Percentiles rank a stretch among this genome's conserved stretches.
phyloP scores from a whole-genome alignment of 2,888 invertebrate genomes.

The Ophion obscuratus region DNA sequence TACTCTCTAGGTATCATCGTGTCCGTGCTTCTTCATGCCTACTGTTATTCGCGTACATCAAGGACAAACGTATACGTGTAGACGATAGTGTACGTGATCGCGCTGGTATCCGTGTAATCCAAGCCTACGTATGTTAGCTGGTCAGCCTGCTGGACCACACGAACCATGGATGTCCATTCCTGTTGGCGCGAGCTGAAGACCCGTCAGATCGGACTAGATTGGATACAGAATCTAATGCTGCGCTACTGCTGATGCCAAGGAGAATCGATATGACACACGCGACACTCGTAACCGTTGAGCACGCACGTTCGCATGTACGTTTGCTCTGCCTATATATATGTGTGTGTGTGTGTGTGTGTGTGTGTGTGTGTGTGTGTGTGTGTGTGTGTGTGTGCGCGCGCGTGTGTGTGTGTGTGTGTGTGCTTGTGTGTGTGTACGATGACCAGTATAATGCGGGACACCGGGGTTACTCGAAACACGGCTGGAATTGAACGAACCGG shows the following conservation, averaged over 20 bases:
- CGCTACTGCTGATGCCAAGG: constrained; percentile 55
- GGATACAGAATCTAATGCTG: constrained; percentile 32
- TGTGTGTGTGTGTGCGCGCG: background rate
- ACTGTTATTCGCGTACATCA: constrained; percentile 30
- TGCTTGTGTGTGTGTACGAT: background rate
- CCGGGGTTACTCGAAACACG: background rate
- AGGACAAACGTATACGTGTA: background rate
- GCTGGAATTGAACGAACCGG: background rate
- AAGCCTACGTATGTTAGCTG: constrained; percentile 39
- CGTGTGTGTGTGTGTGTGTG: background rate
- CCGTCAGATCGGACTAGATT: constrained; percentile 36
- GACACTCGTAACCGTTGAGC: constrained; percentile 34
- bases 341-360: background rate
- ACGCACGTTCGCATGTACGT: constrained; percentile 40
- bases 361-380: background rate
- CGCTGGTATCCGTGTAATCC: constrained; percentile 34
- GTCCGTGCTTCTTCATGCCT: constrained; percentile 11
- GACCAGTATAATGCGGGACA: background rate
- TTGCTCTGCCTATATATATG: background rate
- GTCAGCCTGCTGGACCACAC: constrained; percentile 49
- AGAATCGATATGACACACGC: constrained; percentile 53
- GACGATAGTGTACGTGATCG: constrained; percentile 6
- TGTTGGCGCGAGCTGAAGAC: constrained; percentile 40
- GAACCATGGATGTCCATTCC: constrained; percentile 30
- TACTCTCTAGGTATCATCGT: constrained; percentile 6